phyloP scores from a whole-genome alignment of 2,888 invertebrate species.

The Polyommatus icarus region DNA sequence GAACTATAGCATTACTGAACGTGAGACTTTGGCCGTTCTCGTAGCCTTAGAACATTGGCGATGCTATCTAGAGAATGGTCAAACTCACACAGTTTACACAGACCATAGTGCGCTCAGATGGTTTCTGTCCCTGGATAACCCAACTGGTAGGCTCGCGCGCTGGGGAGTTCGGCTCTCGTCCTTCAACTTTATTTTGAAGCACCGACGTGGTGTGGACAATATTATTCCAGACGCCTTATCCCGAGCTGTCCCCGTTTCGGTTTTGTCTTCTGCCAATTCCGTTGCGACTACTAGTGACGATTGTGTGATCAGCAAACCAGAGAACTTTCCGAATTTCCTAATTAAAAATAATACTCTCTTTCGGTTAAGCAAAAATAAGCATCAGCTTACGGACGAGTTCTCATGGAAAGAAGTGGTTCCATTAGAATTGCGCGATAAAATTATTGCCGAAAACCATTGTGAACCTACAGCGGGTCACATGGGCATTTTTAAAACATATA shows the following conservation, averaged over 20 bases:
- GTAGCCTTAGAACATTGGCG: slow-evolving; percentile 46
- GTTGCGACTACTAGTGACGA: background rate
- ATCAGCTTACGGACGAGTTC: background rate
- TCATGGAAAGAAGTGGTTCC: background rate
- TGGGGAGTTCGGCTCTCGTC: slow-evolving; percentile 43
- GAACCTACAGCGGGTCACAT: slow-evolving; percentile 41
- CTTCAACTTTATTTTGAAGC: slow-evolving; percentile 42
- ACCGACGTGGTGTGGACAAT: slow-evolving; percentile 43
- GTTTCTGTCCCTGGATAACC: slow-evolving; percentile 42
- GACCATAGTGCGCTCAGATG: slow-evolving; percentile 44
- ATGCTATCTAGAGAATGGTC: slow-evolving; percentile 44
- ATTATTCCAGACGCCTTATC: slow-evolving; percentile 43
- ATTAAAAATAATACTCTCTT: background rate
- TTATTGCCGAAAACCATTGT: background rate
- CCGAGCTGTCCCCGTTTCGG: slow-evolving; percentile 28
- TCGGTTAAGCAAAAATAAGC: background rate
- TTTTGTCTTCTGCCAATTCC: background rate
- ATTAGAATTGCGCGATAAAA: background rate
- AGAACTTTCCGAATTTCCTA: background rate
- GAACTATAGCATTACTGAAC: slow-evolving; percentile 46
- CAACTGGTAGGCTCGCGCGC: slow-evolving; percentile 43
- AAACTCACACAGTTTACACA: slow-evolving; percentile 41
- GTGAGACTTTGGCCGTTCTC: slow-evolving; percentile 45
- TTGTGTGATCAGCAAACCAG: background rate
- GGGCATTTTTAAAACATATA: slow-evolving; percentile 44